Evolutionary conservation across 2,113 vertebrate genomes (phyloP), one percentile per base, ranked within the genome.

Genomic region (Synchiropus splendidus): DNA sequence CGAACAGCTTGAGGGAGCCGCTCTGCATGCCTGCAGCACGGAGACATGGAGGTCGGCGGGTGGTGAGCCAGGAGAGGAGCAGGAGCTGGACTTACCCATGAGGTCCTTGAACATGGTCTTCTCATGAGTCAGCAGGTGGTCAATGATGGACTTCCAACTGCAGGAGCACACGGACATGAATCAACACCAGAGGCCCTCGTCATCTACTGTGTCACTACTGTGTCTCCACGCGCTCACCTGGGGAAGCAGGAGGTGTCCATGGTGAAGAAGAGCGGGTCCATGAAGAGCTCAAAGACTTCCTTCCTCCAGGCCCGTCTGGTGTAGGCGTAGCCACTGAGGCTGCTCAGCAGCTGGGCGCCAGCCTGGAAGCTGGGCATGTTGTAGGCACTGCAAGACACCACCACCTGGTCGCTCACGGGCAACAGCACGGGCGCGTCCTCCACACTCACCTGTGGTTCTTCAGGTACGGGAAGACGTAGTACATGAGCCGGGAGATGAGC

Each of bases 101-200:
- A 98, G 68, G 72, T 98, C 95, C 85, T 98, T 97, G 70, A 98
- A 97, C 92, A 94, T 94, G 4, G 95, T 94, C 83, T 94, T 97
- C 78, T 98, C 95, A 1, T 98, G 95, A 42, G 95, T 97, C 67
- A 98, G 81, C 40, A 98, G 87, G 64, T 98, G 95, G 62, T 98
- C 95, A 61, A 92, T 85, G 54, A 97, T 91, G 63, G 92, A 86
- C 72, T 87, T 92, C 95, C 95, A 98, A 16, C 94, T 98, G 62
- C 31, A 61, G 9, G 50, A 55, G 14, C 6, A 33, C 31, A 18
- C 1, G 11, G 11, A 44, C 15, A 33, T 17, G 33, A 11, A 2
- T 36, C 12, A 36, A 12, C 34, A 36, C 1, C 34, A 1, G 12
- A 11, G 33, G 8, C 12, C 18, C 12, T 16, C 9, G 33, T 9